Base-by-base conservation (phyloP, 2,113 vertebrate genomes). In the Cisticola juncidis region DNA sequence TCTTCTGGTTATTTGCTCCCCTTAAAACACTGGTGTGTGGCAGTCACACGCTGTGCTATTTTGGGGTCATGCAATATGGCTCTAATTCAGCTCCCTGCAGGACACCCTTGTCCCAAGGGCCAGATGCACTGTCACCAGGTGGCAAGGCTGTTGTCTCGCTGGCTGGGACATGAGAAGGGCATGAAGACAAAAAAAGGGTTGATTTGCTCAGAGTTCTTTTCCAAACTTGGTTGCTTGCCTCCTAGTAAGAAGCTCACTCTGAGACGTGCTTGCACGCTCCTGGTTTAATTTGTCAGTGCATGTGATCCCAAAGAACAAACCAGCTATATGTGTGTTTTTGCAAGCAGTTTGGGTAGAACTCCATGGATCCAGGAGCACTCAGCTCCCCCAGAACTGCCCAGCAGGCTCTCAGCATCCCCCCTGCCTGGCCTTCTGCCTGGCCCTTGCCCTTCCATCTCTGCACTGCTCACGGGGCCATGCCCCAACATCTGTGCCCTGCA, bases 381-480 rank as follows among this genome's bases (percentile, higher is more conserved):
- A 17, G 38, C 58, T 40, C 26, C 42, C 33, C 58, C 73, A 62
- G 18, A 20, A 12, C 11, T 57, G 44, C 24, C 31, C 26, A 13
- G 29, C 36, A 79, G 54, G 20, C 36, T 48, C 42, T 65, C n/a
- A 58, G 50, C 4, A 2, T 50, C 14, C 40, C 22, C 61, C 12
- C 23, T 26, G 10, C 25, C 68, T 57, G 5, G 25, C 21, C 29
- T 48, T 83, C 23, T 81, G 48, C 29, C n/a, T 7, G 3, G 33
- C 0, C 0, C 42, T 71, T 15, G 1, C 20, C 23, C 24, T 68
- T 24, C 14, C 1, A 0, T 35, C 45, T 45, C 40, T 3, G 29
- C 2, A 3, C 21, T 0, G 2, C 33, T 71, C 29, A 0, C 12
- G n/a, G 26, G 64, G 36, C 79, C 7, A 42, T 44, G 23, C 47